Base-by-base conservation (phyloP, 2,797 vertebrate species). In the Takifugu rubripes region DNA sequence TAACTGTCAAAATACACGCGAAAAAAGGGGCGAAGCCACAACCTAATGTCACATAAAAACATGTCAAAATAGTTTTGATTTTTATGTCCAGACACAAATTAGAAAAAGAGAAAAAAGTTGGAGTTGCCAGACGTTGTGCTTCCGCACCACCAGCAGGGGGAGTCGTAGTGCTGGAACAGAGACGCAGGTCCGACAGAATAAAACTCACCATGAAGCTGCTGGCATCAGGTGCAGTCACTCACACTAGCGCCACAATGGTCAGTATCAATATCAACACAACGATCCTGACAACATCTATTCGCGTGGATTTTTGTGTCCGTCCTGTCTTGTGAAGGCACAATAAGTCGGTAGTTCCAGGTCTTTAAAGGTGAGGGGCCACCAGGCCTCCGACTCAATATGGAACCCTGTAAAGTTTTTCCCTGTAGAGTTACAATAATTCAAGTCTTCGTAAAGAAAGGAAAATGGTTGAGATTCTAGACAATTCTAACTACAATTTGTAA, bases 131-230 rank as follows among this genome's bases (percentile, higher is more conserved):
- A 68, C 74, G 73, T 75, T 87, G 82, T 84, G 76, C 78, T 83
- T 78, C 59, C 66, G 63, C 49, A 48, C 71, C 66, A 83, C 77
- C 84, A 81, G 70, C 51, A 71, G 74, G 63, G 56, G 81, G 75
- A 14, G 64, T 25, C 36, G 27, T 60, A 48, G 42, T 48, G 59
- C 33, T 25, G 50, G 26, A 54, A 67, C 64, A 59, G 52, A 62
- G 45, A 78, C 54, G 56, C 63, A 77, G 63, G 72, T 56, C 64
- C 68, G 56, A 56, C 42, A 75, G 25, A 74, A 81, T 70, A 53
- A 64, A 33, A 72, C 69, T 64, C 51, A 60, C 60, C 66, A 52
- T 59, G 57, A 72, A 84, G 74, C 86, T 61, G 65, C 62, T 76
- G 81, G 83, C 66, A 26, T 76, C 59, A 70, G 26, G 79, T 76